A percentile compares a stretch with the other conserved stretches of the same genome.
These are phyloP conservation scores for Dipodomys spectabilis DNA, from an alignment of 2,113 vertebrate species.

Conservation along the genomic window DNA sequence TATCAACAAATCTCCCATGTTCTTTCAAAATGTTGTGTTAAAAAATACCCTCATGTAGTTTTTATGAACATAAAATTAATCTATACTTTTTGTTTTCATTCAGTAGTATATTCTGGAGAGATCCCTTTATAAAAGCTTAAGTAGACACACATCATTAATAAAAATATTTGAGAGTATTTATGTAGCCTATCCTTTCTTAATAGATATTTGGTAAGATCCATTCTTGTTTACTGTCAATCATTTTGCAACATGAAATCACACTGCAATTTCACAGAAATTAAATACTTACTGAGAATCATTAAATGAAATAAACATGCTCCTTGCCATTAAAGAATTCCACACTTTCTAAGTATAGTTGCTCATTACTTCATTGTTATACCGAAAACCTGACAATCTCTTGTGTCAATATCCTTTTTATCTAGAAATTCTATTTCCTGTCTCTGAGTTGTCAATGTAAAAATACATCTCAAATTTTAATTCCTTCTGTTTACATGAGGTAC, in stretches of 20 bases:
- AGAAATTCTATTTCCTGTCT: conserved; percentile 3
- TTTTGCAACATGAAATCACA: neutral
- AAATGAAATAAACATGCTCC: neutral
- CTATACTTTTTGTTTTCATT: neutral
- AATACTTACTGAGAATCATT: neutral
- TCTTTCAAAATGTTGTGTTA: neutral
- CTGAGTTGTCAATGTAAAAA: neutral
- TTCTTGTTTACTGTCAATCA: neutral
- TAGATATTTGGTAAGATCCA: neutral
- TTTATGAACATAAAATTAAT: neutral
- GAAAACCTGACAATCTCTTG: neutral
- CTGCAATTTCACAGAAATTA: neutral
- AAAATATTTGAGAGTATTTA: conserved; percentile 6
- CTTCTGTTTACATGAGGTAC: neutral
- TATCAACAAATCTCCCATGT: neutral
- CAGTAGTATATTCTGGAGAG: neutral
- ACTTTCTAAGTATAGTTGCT: neutral
- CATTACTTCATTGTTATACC: neutral
- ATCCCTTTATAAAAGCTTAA: conserved; percentile 15
- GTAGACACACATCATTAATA: neutral
- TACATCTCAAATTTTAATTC: neutral
- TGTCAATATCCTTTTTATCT: neutral
- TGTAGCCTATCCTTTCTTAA: neutral
- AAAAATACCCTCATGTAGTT: neutral
- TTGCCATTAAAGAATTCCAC: neutral